Evolutionary conservation across 2,888 invertebrate species (phyloP).

Genomic region (Ophioninae sp.): DNA sequence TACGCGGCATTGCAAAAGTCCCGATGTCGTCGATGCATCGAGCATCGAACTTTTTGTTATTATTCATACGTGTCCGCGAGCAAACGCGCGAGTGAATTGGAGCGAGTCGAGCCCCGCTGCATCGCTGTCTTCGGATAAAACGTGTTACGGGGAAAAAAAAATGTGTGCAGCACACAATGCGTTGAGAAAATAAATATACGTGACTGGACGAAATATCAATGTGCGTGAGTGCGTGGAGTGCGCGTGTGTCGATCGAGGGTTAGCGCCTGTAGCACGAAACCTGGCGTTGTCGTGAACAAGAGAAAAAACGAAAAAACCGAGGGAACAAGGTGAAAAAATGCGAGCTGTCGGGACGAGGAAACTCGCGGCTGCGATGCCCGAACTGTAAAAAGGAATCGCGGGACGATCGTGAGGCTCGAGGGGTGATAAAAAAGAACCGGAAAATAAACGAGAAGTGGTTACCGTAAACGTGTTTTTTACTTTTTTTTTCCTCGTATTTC

Average conservation of each 20-base stretch:
- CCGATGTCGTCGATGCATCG: constrained; percentile 41
- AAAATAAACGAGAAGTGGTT: constrained; percentile 26
- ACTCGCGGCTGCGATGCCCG: constrained; percentile 38
- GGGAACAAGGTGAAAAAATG: constrained; percentile 47
- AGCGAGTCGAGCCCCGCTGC: constrained; percentile 49
- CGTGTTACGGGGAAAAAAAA: constrained; percentile 31
- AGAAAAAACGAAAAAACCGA: no score
- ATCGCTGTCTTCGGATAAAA: neutral
- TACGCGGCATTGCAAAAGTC: constrained; percentile 50
- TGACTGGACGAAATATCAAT: constrained; percentile 25
- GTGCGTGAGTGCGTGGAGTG: constrained; percentile 41
- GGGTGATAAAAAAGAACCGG: constrained; percentile 10
- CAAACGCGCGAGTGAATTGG: constrained; percentile 59
- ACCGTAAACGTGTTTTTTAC: constrained; percentile 23
- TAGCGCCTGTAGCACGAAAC: constrained; percentile 29
- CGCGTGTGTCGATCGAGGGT: constrained; percentile 44
- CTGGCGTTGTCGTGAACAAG: constrained; percentile 11
- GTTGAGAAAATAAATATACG: neutral
- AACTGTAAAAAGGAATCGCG: constrained; percentile 26
- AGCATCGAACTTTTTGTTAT: constrained; percentile 39
- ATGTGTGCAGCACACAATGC: constrained; percentile 5
- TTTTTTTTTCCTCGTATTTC: constrained; percentile 30
- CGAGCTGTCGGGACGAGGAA: constrained; percentile 54
- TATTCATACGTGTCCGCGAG: constrained; percentile 28
- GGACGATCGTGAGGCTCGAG: constrained; percentile 17